These are phyloP conservation scores for Anthonomus grandis DNA, from an alignment of 1,140 invertebrate species.

Conservation along the genomic window DNA sequence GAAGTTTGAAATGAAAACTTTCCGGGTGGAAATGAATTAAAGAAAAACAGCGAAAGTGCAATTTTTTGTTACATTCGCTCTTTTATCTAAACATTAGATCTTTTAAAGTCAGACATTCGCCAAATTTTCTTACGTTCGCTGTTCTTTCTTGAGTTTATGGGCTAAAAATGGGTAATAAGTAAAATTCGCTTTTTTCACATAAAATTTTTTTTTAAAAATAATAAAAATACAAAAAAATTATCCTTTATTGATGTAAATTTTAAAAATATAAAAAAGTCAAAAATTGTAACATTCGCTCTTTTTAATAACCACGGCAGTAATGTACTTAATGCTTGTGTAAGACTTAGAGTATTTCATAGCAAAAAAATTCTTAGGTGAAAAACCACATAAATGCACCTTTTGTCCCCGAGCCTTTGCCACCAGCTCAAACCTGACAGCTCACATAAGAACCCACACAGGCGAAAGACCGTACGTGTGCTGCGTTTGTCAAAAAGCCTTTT, in stretches of 20 bases:
- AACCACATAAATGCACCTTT: constrained; percentile 55
- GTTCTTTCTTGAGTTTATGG: too few species aligned
- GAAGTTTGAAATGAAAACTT: too few species aligned
- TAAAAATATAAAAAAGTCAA: not conserved
- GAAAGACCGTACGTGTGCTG: constrained; percentile 50
- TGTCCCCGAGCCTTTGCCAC: constrained; percentile 57
- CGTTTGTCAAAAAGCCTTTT: constrained; percentile 51
- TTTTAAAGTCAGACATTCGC: too few species aligned
- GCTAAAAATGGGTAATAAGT: too few species aligned
- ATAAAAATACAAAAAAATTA: not conserved
- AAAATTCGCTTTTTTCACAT: not conserved
- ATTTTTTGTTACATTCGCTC: too few species aligned
- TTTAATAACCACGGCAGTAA: not conserved
- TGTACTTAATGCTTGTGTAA: not conserved
- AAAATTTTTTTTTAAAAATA: not conserved
- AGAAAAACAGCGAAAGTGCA: too few species aligned
- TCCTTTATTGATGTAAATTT: not conserved
- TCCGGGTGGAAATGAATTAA: too few species aligned
- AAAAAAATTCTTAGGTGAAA: constrained; percentile 44
- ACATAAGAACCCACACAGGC: constrained; percentile 55
- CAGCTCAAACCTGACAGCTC: constrained; percentile 53
- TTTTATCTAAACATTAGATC: too few species aligned
- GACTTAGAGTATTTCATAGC: not conserved
- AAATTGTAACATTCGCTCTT: not conserved
- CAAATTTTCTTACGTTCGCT: too few species aligned